A percentile compares a stretch with the other conserved stretches of the same genome.
Evolutionary conservation across 2,113 vertebrate species (phyloP).

Genomic region (Danio rerio): DNA sequence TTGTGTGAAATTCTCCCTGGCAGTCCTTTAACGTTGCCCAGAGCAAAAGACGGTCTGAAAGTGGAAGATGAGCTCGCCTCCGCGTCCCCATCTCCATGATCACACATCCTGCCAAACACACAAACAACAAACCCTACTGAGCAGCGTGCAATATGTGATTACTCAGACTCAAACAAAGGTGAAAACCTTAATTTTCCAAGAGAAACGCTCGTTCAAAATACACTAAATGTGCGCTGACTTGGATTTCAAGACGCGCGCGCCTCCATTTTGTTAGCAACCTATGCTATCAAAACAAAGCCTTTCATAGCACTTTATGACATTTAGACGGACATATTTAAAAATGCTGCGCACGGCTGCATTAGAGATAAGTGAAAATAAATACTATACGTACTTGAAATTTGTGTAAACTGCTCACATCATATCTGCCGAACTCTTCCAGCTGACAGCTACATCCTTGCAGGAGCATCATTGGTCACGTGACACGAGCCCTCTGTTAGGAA

Average conservation of each 20-base stretch:
- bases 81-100: constrained; percentile 49
- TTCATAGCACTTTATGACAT: background rate
- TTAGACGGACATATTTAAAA: background rate
- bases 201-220: background rate
- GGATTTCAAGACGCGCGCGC: background rate
- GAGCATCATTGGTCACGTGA: background rate
- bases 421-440: background rate
- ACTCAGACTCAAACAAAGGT: background rate
- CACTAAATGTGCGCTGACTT: background rate
- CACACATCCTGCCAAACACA: constrained; percentile 61
- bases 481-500: no score
- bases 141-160: background rate
- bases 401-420: background rate
- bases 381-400: constrained; percentile 9
- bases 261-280: constrained; percentile 55
- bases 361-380: background rate
- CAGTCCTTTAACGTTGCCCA: constrained; percentile 61
- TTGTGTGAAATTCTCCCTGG: constrained; percentile 54
- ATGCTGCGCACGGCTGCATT: background rate
- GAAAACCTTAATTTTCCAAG: no score
- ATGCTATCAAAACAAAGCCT: background rate
- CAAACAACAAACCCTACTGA: background rate
- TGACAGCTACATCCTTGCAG: constrained; percentile 15
- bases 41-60: constrained; percentile 46
- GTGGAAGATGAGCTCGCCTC: constrained; percentile 48